phyloP scores from a whole-genome alignment of 2,113 vertebrate species.

The Parus major region DNA sequence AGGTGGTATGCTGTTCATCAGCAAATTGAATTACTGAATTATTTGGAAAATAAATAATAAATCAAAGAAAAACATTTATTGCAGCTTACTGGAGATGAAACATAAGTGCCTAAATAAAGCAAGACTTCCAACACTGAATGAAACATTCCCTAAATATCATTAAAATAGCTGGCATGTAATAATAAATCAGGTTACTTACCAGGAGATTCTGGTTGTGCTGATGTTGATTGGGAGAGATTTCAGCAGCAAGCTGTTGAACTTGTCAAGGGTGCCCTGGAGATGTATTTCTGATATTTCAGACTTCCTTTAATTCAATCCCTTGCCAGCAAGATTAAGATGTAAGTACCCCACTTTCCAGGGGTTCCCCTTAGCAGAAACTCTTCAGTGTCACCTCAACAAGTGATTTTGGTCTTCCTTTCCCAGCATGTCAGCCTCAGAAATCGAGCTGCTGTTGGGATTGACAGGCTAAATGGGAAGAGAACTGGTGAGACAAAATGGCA shows the following conservation, averaged over 20 bases:
- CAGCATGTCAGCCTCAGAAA: background rate
- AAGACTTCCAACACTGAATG: background rate
- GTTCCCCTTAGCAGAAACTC: background rate
- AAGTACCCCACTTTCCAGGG: background rate
- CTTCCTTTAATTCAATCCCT: background rate
- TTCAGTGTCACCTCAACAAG: background rate
- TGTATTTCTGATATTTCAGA: background rate
- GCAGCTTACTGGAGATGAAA: background rate
- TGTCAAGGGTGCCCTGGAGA: background rate
- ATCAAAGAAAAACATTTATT: background rate
- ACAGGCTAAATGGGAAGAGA: background rate
- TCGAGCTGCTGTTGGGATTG: background rate
- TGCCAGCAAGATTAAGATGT: background rate
- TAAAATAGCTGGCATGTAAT: background rate
- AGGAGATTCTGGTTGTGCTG: background rate
- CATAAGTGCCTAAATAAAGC: background rate
- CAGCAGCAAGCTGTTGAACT: background rate
- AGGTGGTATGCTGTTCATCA: background rate
- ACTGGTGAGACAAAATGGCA: background rate
- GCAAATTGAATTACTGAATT: background rate
- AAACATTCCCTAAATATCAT: background rate
- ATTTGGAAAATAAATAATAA: background rate
- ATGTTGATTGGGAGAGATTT: background rate
- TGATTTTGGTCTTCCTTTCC: background rate
- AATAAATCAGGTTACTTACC: background rate